These are phyloP conservation scores for Triplophysa tibetana DNA, from an alignment of 2,113 vertebrate species.

Conservation along the genomic window DNA sequence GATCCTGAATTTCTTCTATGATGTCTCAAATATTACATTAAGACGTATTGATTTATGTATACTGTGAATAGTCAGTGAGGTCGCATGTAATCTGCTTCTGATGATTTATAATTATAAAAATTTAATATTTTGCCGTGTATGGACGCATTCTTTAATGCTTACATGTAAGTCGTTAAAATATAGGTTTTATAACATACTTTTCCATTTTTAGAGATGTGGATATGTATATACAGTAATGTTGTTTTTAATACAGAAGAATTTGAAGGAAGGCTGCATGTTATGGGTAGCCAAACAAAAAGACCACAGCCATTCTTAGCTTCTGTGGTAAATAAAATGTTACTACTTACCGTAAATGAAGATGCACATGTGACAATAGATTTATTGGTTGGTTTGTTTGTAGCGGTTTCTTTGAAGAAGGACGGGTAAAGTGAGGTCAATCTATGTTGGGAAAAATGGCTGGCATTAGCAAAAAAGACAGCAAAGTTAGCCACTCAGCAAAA, in stretches of 20 bases:
- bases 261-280: neutral
- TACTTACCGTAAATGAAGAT: neutral
- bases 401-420: neutral
- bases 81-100: conserved; percentile 14
- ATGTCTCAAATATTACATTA: conserved; percentile 38
- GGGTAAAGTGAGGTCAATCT: neutral
- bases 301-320: neutral
- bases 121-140: neutral
- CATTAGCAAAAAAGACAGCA: no score
- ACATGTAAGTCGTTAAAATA: no score
- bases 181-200: no score
- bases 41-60: conserved; percentile 13
- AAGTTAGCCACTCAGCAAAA: no score
- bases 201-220: no score
- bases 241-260: neutral
- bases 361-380: conserved; percentile 14
- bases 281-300: neutral
- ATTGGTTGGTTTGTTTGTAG: conserved; percentile 24
- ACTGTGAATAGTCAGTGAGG: conserved; percentile 9
- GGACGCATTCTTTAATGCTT: neutral
- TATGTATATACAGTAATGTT: neutral
- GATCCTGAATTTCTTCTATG: conserved; percentile 47
- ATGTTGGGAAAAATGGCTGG: neutral
- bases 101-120: neutral
- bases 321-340: conserved; percentile 5